Evolutionary conservation across 1,140 invertebrate species (phyloP), one percentile per base, ranked within the genome.

Genomic region (Drosophila obscura): DNA sequence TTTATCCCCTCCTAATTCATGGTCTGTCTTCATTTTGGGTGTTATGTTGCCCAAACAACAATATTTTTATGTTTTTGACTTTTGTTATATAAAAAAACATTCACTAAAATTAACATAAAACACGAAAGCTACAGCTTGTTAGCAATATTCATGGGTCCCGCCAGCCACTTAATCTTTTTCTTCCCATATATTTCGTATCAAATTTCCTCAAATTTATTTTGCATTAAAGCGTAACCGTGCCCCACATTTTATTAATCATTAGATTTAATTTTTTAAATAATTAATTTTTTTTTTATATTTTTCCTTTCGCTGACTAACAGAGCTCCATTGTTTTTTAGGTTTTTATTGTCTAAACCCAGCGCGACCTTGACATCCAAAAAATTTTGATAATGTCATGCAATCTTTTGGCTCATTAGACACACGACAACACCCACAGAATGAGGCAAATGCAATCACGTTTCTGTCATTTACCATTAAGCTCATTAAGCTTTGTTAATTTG

Each of bases 401-500:
- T 57, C 6, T 26, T 9, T 26, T 24, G 59, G 46, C 68, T 73
- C 50, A 69, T 69, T 68, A 77, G 83, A 65, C 63, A 50, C 31
- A 59, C 35, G 59, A 63, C 58, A 69, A 69, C 72, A 65, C 73
- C 77, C 73, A 66, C 76, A 49, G 11, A 49, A 15, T 72, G 56
- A 59, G 61, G 48, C 78, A 50, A 24, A 50, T 31, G 49, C 46
- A n/a, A 53, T 45, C 53, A 64, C 35, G 48, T 55, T 45, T 59
- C n/a, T 63, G 50, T 39, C 35, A 39, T 39, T 39, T 13, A 4
- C 35, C 35, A 39, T 39, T 39, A 39, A 39, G 64, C 68, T 74
- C 67, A 84, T 81, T 84, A 85, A 51, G 73, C 58, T 73, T 49
- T 65, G 80, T 84, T 80, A 77, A 75, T 62, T 67, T 78, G 82